Evolutionary conservation across 1,140 invertebrate species (phyloP).

Genomic region (Penaeus indicus): DNA sequence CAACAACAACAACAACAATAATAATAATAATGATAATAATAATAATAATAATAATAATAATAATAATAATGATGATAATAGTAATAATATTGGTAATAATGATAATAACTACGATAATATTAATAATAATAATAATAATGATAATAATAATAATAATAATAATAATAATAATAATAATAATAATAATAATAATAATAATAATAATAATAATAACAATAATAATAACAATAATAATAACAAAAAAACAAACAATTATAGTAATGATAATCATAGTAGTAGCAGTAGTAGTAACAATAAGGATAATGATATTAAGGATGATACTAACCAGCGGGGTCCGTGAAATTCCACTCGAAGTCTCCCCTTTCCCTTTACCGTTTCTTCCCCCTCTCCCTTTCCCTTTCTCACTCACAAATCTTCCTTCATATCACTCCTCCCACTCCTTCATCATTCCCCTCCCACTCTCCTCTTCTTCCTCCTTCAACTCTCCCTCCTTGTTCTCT

Average conservation of each 20-base stretch:
- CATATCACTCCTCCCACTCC: background rate
- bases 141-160: slow-evolving; percentile 43
- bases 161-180: slow-evolving; percentile 35
- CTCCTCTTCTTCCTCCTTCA: background rate
- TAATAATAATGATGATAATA: slow-evolving; percentile 35
- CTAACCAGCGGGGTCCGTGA: too few species aligned
- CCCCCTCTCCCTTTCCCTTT: background rate
- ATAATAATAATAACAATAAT: slow-evolving; percentile 31
- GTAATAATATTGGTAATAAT: slow-evolving; percentile 24
- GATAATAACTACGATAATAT: slow-evolving; percentile 36
- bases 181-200: slow-evolving; percentile 41
- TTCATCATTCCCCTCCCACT: background rate
- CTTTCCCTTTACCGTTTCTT: too few species aligned
- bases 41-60: slow-evolving; percentile 39
- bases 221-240: slow-evolving; percentile 22
- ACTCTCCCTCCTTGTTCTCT: background rate
- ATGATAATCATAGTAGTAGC: too few species aligned
- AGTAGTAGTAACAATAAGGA: background rate
- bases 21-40: slow-evolving; percentile 42
- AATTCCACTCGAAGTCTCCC: background rate
- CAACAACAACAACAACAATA: slow-evolving; percentile 19
- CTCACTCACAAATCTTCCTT: background rate
- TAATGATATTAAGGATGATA: too few species aligned
- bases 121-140: slow-evolving; percentile 38
- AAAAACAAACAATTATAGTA: too few species aligned